Percentiles rank a stretch among this genome's conserved stretches.
Evolutionary conservation across 2,113 vertebrate genomes (phyloP).

Genomic region (Sigmodon hispidus): DNA sequence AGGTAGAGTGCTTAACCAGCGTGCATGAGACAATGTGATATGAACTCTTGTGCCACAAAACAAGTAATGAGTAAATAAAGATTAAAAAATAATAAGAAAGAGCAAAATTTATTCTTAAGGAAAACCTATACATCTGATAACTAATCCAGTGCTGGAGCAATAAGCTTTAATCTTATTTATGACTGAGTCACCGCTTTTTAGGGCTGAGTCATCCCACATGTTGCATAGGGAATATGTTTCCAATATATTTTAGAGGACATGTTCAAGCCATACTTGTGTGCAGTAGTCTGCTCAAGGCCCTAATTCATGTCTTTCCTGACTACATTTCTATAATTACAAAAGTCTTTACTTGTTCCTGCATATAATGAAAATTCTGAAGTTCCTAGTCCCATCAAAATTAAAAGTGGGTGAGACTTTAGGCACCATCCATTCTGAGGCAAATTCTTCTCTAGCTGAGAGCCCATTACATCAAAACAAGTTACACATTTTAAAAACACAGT

Average conservation of each 20-base stretch:
- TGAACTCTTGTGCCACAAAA: background rate
- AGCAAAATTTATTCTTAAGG: background rate
- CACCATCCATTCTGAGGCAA: background rate
- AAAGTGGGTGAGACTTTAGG: background rate
- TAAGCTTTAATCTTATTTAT: background rate
- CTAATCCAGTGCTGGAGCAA: background rate
- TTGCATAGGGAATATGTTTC: no score
- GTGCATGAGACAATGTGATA: background rate
- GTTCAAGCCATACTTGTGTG: no score
- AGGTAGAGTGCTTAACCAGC: background rate
- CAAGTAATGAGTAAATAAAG: background rate
- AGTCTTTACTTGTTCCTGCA: no score
- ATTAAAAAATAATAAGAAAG: background rate
- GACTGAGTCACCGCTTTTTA: no score
- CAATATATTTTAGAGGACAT: no score
- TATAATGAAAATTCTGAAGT: no score
- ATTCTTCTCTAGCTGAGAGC: background rate
- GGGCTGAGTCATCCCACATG: no score
- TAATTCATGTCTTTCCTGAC: no score
- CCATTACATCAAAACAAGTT: background rate
- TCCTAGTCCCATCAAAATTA: no score
- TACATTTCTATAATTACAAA: no score
- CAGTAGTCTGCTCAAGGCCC: no score
- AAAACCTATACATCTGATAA: background rate
- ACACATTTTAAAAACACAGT: background rate